Base-by-base conservation (phyloP, 2,888 invertebrate genomes). In the Anthrax anthrax region DNA sequence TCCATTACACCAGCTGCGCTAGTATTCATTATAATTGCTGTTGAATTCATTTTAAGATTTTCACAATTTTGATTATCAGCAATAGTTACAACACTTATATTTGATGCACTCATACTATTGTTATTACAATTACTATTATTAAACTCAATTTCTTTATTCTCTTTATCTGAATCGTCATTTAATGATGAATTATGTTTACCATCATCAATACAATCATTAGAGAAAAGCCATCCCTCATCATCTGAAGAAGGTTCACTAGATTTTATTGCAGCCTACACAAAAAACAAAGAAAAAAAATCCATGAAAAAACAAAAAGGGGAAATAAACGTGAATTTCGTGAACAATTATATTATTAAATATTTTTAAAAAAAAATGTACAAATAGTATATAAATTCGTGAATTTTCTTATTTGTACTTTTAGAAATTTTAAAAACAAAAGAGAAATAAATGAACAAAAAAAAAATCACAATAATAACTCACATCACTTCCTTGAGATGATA, bases 191-290 rank as follows among this genome's bases (percentile, higher is more conserved):
- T 48, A 13, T 45, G 47, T 32, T 32, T 36, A 37, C 41, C 32
- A 6, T 41, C 46, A 36, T 52, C 45, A 29, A 50, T 48, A 32
- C 50, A 50, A 36, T 46, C 49, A 42, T 51, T 52, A 18, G 55
- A 44, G 51, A 64, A 68, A 38, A 65, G 57, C 68, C 68, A 68
- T 55, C 66, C 64, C 52, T 61, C 77, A 55, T 77, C 77, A 58
- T 78, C 79, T 40, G 78, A 77, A 44, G 78, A 77, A 59, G 76
- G 76, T 53, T 71, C 72, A 55, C 68, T 64, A 50, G 69, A 68
- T 59, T 70, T 67, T 43, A 64, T 59, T 12, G 29, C 29, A 12
- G 29, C 29, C 29, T 32, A 10, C 3, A 12, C 2, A 32, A 32
- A 4, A 32, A 12, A 32, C 3, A 32, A 32, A 12, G 29, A 32